These are phyloP conservation scores for Coryphaenoides rupestris DNA, from an alignment of 2,113 vertebrate species.

Conservation along the genomic window DNA sequence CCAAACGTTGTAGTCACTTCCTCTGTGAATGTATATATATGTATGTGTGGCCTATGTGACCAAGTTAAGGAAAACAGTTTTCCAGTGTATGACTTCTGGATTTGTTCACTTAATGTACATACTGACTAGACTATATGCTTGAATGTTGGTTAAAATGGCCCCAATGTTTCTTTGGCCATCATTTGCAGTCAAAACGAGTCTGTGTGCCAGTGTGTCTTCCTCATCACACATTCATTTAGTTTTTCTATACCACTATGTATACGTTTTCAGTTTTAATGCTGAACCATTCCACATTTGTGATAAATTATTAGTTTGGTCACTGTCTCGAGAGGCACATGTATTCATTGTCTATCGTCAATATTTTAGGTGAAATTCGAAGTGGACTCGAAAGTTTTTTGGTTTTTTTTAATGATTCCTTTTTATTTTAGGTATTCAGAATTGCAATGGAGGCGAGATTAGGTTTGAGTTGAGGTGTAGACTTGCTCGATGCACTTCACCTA, in stretches of 20 bases:
- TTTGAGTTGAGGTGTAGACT: not conserved
- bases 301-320: conserved; percentile 43
- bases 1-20: not conserved
- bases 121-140: conserved; percentile 1
- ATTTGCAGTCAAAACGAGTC: not conserved
- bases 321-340: conserved; percentile 20
- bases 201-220: conserved; percentile 31
- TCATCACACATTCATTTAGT: conserved; percentile 19
- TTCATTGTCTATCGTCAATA: conserved; percentile 8
- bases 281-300: conserved; percentile 50
- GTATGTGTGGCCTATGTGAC: conserved; percentile 2
- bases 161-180: not conserved
- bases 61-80: not conserved
- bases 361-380: not conserved
- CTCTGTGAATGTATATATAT: too few relatives aligned
- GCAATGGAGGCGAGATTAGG: not conserved
- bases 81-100: not conserved
- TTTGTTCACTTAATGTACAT: conserved; percentile 13
- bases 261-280: conserved; percentile 19
- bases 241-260: conserved; percentile 5
- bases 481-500: conserved; percentile 14
- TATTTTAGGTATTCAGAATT: conserved; percentile 20
- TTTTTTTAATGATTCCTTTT: conserved; percentile 23
- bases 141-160: not conserved
- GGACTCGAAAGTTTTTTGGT: not conserved